A percentile compares a stretch with the other conserved stretches of the same genome.
Evolutionary conservation across 1,140 invertebrate species (phyloP).

Genomic region (Asbolus verrucosus): DNA sequence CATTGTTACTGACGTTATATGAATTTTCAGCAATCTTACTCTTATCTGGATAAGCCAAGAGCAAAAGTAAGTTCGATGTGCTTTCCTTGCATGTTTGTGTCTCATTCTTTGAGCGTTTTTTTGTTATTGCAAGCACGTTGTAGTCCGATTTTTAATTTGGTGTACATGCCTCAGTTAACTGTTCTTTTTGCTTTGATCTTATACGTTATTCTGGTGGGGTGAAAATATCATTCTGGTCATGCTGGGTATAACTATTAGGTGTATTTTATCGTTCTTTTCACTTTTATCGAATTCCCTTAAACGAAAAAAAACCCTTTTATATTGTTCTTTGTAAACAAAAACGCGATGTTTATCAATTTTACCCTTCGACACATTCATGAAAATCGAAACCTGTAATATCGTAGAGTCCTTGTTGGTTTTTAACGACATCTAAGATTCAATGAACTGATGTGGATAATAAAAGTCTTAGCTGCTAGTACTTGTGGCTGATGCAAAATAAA

Average conservation of each 20-base stretch:
- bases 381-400: too few relatives aligned
- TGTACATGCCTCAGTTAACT: neutral
- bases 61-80: slow-evolving; percentile 57
- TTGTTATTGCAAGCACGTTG: neutral
- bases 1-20: slow-evolving; percentile 32
- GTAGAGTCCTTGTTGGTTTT: neutral
- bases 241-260: too few relatives aligned
- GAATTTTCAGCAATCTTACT: slow-evolving; percentile 56
- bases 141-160: neutral
- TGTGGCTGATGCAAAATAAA: slow-evolving; percentile 19
- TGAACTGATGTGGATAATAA: slow-evolving; percentile 29
- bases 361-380: too few relatives aligned
- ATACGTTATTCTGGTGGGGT: too few relatives aligned
- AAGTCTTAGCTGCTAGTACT: neutral
- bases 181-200: neutral
- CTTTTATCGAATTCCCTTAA: too few relatives aligned
- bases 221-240: too few relatives aligned
- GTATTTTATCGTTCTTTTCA: too few relatives aligned
- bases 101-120: slow-evolving; percentile 3
- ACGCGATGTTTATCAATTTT: too few relatives aligned
- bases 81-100: slow-evolving; percentile 22
- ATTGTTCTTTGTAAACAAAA: too few relatives aligned
- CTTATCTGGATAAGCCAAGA: slow-evolving; percentile 59
- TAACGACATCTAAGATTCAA: slow-evolving; percentile 1
- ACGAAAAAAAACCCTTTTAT: too few relatives aligned